A percentile compares a stretch with the other conserved stretches of the same genome.
Conservation (phyloP, 2,888 invertebrate genomes). For the Carabus problematicus region DNA sequence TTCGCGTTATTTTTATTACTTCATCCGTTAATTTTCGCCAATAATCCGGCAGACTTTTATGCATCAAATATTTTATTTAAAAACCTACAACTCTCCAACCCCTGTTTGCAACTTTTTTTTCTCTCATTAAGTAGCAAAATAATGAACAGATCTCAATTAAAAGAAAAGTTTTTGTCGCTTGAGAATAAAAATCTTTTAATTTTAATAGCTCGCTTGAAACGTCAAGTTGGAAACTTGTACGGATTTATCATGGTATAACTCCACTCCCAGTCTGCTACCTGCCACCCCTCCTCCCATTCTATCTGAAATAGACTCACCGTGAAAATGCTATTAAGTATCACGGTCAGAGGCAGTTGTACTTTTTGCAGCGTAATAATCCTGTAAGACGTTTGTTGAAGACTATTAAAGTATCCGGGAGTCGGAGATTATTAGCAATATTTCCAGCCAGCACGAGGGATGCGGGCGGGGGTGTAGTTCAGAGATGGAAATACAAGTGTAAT, state of each 20-base stretch:
- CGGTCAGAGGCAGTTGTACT: constrained; percentile 31
- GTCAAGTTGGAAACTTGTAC: not conserved
- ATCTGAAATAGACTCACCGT: constrained; percentile 37
- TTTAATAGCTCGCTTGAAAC: constrained; percentile 19
- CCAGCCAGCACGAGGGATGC: constrained; percentile 28
- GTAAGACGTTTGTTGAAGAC: constrained; percentile 35
- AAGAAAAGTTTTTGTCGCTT: constrained; percentile 21
- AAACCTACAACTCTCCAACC: not conserved
- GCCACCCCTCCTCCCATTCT: not conserved
- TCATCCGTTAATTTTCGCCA: too few relatives aligned
- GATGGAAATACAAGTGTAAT: too few relatives aligned
- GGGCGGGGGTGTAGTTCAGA: too few relatives aligned
- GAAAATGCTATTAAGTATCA: constrained; percentile 38
- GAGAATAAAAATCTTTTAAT: constrained; percentile 40
- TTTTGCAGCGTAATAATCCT: constrained; percentile 34
- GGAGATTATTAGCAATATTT: constrained; percentile 38
- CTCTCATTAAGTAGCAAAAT: constrained; percentile 2
- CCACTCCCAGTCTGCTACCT: not conserved
- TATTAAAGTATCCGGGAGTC: constrained; percentile 29
- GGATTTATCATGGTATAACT: not conserved
- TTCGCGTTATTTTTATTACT: not conserved
- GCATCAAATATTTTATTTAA: not conserved
- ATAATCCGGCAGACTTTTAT: not conserved
- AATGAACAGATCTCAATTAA: constrained; percentile 23
- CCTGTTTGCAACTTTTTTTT: not conserved